Conservation (phyloP, 92 coral and sea anemone genomes). For the Desmophyllum pertusum region DNA sequence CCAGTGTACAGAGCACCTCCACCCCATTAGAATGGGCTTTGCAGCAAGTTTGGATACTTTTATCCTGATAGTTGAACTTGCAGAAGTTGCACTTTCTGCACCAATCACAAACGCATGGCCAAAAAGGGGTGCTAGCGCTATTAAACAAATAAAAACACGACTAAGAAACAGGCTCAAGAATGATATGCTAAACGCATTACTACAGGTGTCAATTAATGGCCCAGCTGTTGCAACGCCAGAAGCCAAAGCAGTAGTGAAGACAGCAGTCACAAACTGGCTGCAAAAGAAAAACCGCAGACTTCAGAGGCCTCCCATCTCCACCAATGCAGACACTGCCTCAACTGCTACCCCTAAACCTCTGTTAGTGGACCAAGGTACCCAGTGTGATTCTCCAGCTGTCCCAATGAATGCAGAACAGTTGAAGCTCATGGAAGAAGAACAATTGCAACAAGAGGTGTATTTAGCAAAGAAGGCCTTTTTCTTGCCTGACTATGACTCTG, state of each 20-base stretch:
- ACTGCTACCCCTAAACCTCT: constrained; percentile 26
- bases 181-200: constrained; percentile 26
- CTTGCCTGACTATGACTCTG: constrained; percentile 51
- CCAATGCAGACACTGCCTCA: background rate
- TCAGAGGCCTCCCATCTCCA: constrained; percentile 27
- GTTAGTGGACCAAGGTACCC: constrained; percentile 45
- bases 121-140: constrained; percentile 25
- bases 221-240: constrained; percentile 40
- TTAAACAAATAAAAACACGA: constrained; percentile 27
- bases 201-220: constrained; percentile 35
- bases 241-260: constrained; percentile 19
- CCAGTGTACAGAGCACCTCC: constrained; percentile 49
- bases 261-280: constrained; percentile 32
- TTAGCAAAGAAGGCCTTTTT: constrained; percentile 52
- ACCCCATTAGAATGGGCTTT: constrained; percentile 51
- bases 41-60: constrained; percentile 41
- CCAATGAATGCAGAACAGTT: constrained; percentile 45
- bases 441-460: constrained; percentile 35
- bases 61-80: constrained; percentile 36
- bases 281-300: constrained; percentile 32
- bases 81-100: constrained; percentile 56
- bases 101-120: constrained; percentile 44
- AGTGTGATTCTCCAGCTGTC: constrained; percentile 45
- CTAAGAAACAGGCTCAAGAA: constrained; percentile 32
- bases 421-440: constrained; percentile 37